Percentiles rank a stretch among this genome's conserved stretches.
Evolutionary conservation across 2,888 invertebrate species (phyloP).

Genomic region (Crepidodera aurea): DNA sequence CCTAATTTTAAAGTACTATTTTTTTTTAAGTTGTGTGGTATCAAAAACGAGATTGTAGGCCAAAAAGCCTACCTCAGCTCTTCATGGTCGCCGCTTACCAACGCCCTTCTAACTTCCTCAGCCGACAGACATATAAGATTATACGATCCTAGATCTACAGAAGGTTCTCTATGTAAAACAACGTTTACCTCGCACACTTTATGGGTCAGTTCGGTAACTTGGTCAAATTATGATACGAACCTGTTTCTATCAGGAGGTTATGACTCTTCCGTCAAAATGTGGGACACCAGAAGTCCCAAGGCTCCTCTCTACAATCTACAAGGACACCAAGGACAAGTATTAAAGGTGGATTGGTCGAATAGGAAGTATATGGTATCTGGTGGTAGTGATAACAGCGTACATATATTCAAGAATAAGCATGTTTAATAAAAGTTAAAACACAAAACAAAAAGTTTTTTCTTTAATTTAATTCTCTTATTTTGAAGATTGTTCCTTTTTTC

Average conservation of each 20-base stretch:
- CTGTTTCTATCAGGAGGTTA: slow-evolving; percentile 93
- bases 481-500: neutral
- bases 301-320: slow-evolving; percentile 91
- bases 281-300: slow-evolving; percentile 94
- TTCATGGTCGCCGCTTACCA: slow-evolving; percentile 81
- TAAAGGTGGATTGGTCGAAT: slow-evolving; percentile 94
- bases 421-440: slow-evolving; percentile 25
- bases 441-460: slow-evolving; percentile 14
- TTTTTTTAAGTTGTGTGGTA: slow-evolving; percentile 69
- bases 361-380: slow-evolving; percentile 88
- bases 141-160: slow-evolving; percentile 90
- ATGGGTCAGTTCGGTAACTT: slow-evolving; percentile 91
- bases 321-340: slow-evolving; percentile 93
- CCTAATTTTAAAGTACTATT: neutral
- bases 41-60: slow-evolving; percentile 84
- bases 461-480: slow-evolving; percentile 4
- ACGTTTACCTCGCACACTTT: slow-evolving; percentile 88
- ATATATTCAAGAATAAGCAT: slow-evolving; percentile 75
- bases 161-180: slow-evolving; percentile 86
- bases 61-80: slow-evolving; percentile 91
- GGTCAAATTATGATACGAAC: slow-evolving; percentile 84
- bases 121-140: slow-evolving; percentile 90
- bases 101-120: slow-evolving; percentile 82
- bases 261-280: slow-evolving; percentile 90
- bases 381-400: slow-evolving; percentile 90